Conservation (phyloP, 2,888 invertebrate species). For the Apodemia duryi region DNA sequence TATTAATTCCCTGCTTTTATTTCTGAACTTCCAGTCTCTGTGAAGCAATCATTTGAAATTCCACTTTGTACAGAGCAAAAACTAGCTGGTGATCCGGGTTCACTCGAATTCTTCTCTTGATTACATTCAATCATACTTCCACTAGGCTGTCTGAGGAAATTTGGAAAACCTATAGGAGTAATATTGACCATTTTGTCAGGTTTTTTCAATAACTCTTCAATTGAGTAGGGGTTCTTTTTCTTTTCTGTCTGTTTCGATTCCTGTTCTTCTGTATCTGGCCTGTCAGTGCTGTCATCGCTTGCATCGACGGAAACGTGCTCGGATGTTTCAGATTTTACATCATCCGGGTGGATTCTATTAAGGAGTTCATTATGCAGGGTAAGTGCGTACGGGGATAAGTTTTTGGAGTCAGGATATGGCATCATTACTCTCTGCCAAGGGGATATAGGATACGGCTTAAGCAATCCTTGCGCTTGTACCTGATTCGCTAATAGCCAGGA, state of each 20-base stretch:
- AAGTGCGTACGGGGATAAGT: conserved; percentile 61
- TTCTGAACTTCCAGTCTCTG: conserved; percentile 58
- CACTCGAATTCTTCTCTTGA: conserved; percentile 52
- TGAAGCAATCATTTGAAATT: conserved; percentile 62
- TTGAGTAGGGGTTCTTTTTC: conserved; percentile 91
- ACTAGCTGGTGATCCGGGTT: conserved; percentile 69
- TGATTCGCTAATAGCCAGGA: conserved; percentile 78
- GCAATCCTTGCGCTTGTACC: conserved; percentile 65
- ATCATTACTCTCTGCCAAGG: conserved; percentile 81
- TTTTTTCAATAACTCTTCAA: conserved; percentile 91
- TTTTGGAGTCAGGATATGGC: conserved; percentile 67
- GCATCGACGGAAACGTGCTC: conserved; percentile 77
- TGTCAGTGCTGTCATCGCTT: conserved; percentile 81
- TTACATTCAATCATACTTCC: conserved; percentile 76
- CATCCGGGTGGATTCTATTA: conserved; percentile 59
- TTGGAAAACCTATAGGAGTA: conserved; percentile 56
- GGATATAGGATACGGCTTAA: conserved; percentile 73
- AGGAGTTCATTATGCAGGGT: conserved; percentile 59
- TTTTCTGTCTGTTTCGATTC: conserved; percentile 63
- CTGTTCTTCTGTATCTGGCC: conserved; percentile 64
- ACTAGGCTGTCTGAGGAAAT: conserved; percentile 78
- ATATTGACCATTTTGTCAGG: conserved; percentile 81
- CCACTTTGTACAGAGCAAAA: conserved; percentile 66
- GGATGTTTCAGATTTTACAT: conserved; percentile 62
- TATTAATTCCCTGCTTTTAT: conserved; percentile 61